Evolutionary conservation across 2,797 vertebrate species (phyloP).

Genomic region (Amphiprion clarkii): DNA sequence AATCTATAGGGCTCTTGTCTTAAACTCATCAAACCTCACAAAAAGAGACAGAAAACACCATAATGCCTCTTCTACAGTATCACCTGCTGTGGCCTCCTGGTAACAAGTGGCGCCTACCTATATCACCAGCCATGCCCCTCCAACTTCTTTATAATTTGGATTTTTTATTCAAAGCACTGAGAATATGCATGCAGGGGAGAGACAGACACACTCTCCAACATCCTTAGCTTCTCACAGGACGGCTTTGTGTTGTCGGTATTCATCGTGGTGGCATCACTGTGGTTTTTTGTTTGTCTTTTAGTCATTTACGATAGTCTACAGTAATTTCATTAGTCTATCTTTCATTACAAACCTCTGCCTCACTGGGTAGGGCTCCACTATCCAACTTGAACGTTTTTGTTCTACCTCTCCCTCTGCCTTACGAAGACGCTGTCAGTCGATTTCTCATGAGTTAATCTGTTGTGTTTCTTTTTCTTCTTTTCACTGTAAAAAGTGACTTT

Average conservation of each 20-base stretch:
- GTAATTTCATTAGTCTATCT: slow-evolving; percentile 4
- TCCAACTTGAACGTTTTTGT: slow-evolving; percentile 62
- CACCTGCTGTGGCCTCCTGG: slow-evolving; percentile 80
- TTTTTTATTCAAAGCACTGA: slow-evolving; percentile 8
- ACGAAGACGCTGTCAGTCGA: slow-evolving; percentile 38
- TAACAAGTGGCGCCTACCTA: slow-evolving; percentile 63
- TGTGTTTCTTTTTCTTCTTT: neutral
- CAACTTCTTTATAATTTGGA: slow-evolving; percentile 35
- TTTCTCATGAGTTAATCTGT: slow-evolving; percentile 14
- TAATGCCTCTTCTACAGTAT: slow-evolving; percentile 80
- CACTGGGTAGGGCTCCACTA: slow-evolving; percentile 42
- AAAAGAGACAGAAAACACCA: slow-evolving; percentile 74
- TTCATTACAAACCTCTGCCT: slow-evolving; percentile 63
- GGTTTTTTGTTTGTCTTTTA: neutral
- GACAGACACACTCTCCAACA: slow-evolving; percentile 14
- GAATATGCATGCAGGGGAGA: slow-evolving; percentile 48
- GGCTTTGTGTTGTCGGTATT: slow-evolving; percentile 57
- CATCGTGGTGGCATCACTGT: slow-evolving; percentile 1
- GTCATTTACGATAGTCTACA: neutral
- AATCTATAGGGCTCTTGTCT: slow-evolving; percentile 74
- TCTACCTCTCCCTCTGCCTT: slow-evolving; percentile 78
- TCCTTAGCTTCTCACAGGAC: slow-evolving; percentile 20
- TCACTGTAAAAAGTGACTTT: slow-evolving; percentile 32
- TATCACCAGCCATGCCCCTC: slow-evolving; percentile 72
- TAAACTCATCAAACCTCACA: slow-evolving; percentile 71